Conservation (phyloP, 2,113 vertebrate genomes). For the Hydropotes inermis region DNA sequence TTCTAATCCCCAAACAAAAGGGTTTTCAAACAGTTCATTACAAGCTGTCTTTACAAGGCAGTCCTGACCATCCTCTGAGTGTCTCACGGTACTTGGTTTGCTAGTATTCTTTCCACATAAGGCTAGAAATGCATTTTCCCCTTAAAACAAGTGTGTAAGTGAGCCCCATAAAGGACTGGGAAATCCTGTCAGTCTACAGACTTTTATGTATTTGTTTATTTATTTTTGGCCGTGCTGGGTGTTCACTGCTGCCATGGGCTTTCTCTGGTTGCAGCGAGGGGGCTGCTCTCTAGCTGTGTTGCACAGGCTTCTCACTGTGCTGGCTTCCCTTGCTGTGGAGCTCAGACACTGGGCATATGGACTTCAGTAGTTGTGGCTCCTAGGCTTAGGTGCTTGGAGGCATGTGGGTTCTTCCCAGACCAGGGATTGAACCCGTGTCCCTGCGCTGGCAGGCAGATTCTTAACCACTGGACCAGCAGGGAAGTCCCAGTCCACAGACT, state of each 20-base stretch:
- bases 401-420: neutral
- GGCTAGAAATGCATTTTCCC: neutral
- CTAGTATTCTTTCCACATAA: neutral
- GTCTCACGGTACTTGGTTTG: neutral
- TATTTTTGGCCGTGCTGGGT: neutral
- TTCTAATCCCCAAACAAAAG: neutral
- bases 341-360: neutral
- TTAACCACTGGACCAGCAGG: neutral
- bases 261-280: neutral
- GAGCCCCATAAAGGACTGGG: neutral
- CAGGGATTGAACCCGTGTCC: neutral
- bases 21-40: constrained; percentile 22
- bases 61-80: neutral
- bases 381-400: neutral
- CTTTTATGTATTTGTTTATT: neutral
- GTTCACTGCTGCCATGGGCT: neutral
- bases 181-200: neutral
- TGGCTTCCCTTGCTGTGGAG: neutral
- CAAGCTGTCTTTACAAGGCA: constrained; percentile 17
- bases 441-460: neutral
- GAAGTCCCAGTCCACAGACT: neutral
- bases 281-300: neutral
- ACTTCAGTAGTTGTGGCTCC: neutral
- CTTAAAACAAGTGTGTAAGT: neutral
- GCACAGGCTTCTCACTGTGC: neutral